Conservation (phyloP, 1,140 invertebrate genomes). For the Zeugodacus cucurbitae region DNA sequence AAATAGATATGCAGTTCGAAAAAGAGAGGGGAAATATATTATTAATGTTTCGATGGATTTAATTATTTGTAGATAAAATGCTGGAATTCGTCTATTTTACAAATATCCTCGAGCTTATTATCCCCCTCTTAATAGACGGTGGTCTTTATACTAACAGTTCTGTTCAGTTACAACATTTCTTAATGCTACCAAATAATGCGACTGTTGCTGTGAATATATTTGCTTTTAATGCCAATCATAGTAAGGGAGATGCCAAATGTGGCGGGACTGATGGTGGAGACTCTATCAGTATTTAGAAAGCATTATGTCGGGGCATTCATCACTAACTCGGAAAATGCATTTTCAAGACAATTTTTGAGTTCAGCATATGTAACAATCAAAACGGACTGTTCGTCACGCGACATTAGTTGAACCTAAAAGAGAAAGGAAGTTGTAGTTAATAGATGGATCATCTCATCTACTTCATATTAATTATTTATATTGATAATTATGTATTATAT, state of each 20-base stretch:
- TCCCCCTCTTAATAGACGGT: slow-evolving; percentile 3
- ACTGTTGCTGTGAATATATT: background rate
- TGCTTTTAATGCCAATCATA: background rate
- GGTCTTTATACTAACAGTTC: slow-evolving; percentile 3
- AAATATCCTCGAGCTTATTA: background rate
- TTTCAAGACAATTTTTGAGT: slow-evolving; percentile 93
- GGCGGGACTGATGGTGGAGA: background rate
- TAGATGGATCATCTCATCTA: no score
- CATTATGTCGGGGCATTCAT: slow-evolving; percentile 68
- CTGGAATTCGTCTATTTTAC: background rate
- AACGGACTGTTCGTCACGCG: slow-evolving; percentile 94
- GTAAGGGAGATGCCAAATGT: background rate
- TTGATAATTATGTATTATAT: no score
- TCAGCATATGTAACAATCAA: slow-evolving; percentile 95
- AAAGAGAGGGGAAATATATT: background rate
- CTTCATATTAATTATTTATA: background rate
- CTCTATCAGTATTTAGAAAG: background rate
- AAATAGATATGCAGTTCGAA: slow-evolving; percentile 11
- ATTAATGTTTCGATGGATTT: slow-evolving; percentile 16
- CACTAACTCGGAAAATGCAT: slow-evolving; percentile 87
- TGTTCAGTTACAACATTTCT: slow-evolving; percentile 3
- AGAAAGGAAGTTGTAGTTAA: background rate
- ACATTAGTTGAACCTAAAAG: slow-evolving; percentile 90
- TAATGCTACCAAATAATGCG: slow-evolving; percentile 2
- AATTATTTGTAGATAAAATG: background rate